These are phyloP conservation scores for Passerculus sandwichensis DNA, from an alignment of 2,797 vertebrate genomes.

Conservation along the genomic window DNA sequence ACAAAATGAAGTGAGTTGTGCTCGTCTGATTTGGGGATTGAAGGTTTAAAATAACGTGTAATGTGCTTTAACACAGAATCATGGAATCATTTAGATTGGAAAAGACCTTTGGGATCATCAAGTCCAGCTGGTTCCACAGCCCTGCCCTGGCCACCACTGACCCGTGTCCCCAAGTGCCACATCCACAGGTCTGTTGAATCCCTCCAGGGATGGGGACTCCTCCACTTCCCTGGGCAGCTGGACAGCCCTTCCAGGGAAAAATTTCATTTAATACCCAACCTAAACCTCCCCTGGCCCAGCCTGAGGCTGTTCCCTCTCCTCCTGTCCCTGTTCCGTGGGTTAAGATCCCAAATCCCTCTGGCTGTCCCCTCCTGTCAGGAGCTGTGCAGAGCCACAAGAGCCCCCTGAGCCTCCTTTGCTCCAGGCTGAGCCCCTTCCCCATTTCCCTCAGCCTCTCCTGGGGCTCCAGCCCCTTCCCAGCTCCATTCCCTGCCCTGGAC, in stretches of 20 bases:
- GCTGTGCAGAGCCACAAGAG: background rate
- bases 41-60: background rate
- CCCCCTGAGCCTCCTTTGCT: background rate
- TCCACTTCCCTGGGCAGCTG: background rate
- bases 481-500: background rate
- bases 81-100: background rate
- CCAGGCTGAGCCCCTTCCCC: background rate
- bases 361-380: background rate
- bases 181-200: background rate
- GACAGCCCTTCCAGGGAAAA: background rate
- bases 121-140: accelerated
- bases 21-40: background rate
- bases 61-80: background rate
- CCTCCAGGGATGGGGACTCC: background rate
- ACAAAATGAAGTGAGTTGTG: background rate
- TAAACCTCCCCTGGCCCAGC: background rate
- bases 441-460: background rate
- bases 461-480: background rate
- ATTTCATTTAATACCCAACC: accelerated
- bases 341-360: accelerated
- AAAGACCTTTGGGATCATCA: background rate
- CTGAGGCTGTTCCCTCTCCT: background rate
- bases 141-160: background rate
- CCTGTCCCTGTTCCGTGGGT: background rate
- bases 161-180: background rate